Evolutionary conservation across 1,140 invertebrate species (phyloP), one percentile per base, ranked within the genome.

Genomic region (Odontomachus brunneus): DNA sequence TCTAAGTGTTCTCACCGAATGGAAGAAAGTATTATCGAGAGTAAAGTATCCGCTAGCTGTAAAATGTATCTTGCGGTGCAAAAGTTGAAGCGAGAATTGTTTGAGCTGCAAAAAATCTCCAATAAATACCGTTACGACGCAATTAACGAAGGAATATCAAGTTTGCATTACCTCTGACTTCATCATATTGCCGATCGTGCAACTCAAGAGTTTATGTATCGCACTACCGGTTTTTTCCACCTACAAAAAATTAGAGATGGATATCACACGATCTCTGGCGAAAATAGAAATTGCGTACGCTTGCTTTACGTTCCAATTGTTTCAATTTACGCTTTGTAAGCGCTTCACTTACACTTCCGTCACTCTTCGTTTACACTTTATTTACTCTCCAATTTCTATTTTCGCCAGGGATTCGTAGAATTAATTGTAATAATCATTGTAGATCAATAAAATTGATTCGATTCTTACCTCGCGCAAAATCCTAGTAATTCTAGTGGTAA

Each of bases 1-100:
- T 57, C 4, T 14, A 29, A 57, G 29, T 78, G 67, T 67, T 44
- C 87, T 92, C 85, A 95, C 94, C 87, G 92, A 92, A 76, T 94
- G 93, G 9, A 95, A 76, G 0, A 94, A 75, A 17, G 89, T 92
- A 71, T 90, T 94, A 82, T 95, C 93, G 0, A 95, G 90, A 9
- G 84, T 80, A 26, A 95, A 95, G 71, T 94, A 93, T 19, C 93
- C 94, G 5, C 91, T 91, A 17, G 92, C 94, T 14, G 94, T 94
- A 38, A 94, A 93, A 24, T 84, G 80, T 0, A 95, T 72, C 51
- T 93, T 89, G 59, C 92, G 92, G 86, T 95, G 94, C 9, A 95
- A 80, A 38, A 95, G 83, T 65, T 95, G 94, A 53, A 94, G 85
- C 5, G 94, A 95, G 69, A 95, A 95, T 55, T 94, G 89, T 62